These are phyloP conservation scores for Macrosoma leucophasiata DNA, from an alignment of 2,888 invertebrate genomes.

Conservation along the genomic window DNA sequence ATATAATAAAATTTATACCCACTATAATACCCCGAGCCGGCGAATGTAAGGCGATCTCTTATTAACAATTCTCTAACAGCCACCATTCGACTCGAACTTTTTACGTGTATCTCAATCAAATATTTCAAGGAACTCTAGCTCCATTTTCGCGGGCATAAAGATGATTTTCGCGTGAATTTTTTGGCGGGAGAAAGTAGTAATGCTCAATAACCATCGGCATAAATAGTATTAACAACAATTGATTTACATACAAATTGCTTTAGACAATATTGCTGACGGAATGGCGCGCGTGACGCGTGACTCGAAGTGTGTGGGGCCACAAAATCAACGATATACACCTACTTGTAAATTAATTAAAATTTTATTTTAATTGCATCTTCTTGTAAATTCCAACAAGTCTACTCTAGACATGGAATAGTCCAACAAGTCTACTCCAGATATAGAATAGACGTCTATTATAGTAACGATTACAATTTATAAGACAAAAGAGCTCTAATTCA, in stretches of 20 bases:
- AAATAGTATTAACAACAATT: conserved; percentile 76
- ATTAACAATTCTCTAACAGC: conserved; percentile 64
- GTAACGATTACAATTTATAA: no score
- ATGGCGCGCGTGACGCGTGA: conserved; percentile 68
- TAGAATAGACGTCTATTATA: no score
- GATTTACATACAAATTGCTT: conserved; percentile 76
- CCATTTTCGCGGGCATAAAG: conserved; percentile 28
- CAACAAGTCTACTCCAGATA: no score
- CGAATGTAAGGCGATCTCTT: conserved; percentile 48
- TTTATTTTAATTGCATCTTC: no score
- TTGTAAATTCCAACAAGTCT: no score
- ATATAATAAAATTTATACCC: conserved; percentile 68
- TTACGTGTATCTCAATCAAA: no score
- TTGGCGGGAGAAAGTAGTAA: conserved; percentile 51
- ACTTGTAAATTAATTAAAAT: no score
- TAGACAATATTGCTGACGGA: conserved; percentile 74
- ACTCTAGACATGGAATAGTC: no score
- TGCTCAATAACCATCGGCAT: conserved; percentile 71
- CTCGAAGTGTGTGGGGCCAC: conserved; percentile 43
- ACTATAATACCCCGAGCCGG: conserved; percentile 46
- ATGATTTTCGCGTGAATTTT: conserved; percentile 33
- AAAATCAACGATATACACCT: no score
- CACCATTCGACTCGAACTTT: conserved; percentile 53
- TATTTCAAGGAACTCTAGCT: no score
- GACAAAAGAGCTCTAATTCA: no score